Evolutionary conservation across 2,797 vertebrate species (phyloP), one percentile per base, ranked within the genome.

Genomic region (Allobates femoralis): DNA sequence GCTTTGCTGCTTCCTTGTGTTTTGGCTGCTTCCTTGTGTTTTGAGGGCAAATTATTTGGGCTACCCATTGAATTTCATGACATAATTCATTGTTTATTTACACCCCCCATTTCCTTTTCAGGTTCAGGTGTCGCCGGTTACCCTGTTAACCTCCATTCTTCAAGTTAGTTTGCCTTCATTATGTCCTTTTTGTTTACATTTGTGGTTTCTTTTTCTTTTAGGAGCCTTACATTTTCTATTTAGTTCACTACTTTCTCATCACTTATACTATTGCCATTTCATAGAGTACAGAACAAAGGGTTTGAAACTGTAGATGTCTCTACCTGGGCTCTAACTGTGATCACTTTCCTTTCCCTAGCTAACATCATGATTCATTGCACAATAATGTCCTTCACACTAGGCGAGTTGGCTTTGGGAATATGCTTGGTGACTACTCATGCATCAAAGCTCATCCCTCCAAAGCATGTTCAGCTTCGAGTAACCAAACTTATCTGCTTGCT

Each of bases 401-500:
- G 96, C 95, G 92, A 92, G 89, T 92, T 94, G 95, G 92, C 92
- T 94, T 94, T 94, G 93, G 92, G 91, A 94, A 91, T 95, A 91
- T 93, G 94, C 93, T 96, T 94, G 92, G 93, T 96, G 94, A 95
- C 93, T 95, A 95, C 92, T 96, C 94, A 96, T 96, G 95, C 96
- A 96, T 97, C 93, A 94, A 94, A 96, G 90, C 95, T 94, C 94
- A 95, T 95, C 92, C 94, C 93, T 94, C 89, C 92, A 93, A 91
- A 97, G 97, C 98, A 99, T 99, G 98, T 96, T 94, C 94, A 95
- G 96, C 96, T 98, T 98, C 96, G 95, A 97, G 95, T 97, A 96
- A 96, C 94, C 95, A 95, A 95, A 96, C 95, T 83, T 94, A 93
- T 94, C 92, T 95, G 96, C 96, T 95, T 97, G 97, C 94, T 93